phyloP scores from a whole-genome alignment of 2,113 vertebrate genomes.

The Peromyscus californicus region DNA sequence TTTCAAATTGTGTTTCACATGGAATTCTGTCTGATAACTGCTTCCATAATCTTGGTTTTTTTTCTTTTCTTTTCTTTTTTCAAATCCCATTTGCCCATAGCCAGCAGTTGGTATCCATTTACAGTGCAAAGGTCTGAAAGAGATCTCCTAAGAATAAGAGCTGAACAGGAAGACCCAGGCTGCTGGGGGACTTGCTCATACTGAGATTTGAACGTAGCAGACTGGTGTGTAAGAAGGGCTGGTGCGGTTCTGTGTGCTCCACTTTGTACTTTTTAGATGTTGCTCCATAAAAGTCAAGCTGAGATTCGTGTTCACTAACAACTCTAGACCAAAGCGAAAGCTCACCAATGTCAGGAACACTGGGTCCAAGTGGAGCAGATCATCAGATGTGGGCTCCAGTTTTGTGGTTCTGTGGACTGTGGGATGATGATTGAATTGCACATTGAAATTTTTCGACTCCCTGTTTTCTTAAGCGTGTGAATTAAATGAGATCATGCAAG shows the following conservation, averaged over 20 bases:
- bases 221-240: not conserved
- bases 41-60: conserved; percentile 28
- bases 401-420: not conserved
- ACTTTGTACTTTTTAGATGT: not conserved
- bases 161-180: not conserved
- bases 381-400: not conserved
- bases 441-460: not conserved
- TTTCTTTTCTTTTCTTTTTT: conserved; percentile 5
- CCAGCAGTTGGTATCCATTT: not conserved
- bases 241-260: accelerated
- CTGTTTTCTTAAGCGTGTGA: conserved; percentile 27
- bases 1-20: conserved; percentile 49
- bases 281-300: not conserved
- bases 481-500: conserved; percentile 43
- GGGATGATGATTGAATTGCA: not conserved
- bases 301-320: not conserved
- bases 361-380: not conserved
- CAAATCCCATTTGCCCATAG: not conserved
- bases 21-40: conserved; percentile 55
- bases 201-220: not conserved
- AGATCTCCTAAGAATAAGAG: not conserved
- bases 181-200: not conserved
- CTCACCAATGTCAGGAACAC: not conserved
- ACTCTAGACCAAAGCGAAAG: not conserved
- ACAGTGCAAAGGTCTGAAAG: not conserved